Evolutionary conservation across 2,797 vertebrate species (phyloP).

Genomic region (Sciurus vulgaris): DNA sequence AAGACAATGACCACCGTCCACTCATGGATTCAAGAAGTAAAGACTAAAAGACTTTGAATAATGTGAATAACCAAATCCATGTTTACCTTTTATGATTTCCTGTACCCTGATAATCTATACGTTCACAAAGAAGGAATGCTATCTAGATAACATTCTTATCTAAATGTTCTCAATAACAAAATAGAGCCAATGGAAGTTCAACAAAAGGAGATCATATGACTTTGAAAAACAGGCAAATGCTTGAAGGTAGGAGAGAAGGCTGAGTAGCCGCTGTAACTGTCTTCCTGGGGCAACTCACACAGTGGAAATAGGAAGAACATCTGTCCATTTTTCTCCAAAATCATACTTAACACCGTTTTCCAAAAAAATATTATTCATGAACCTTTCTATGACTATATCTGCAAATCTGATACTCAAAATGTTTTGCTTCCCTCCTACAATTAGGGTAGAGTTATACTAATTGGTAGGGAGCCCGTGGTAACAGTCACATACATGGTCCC

Average conservation of each 20-base stretch:
- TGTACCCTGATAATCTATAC: background rate
- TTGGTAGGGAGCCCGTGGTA: background rate
- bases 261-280: background rate
- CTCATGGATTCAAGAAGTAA: background rate
- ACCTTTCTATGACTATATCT: background rate
- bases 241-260: background rate
- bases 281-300: background rate
- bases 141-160: background rate
- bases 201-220: background rate
- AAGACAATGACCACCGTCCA: background rate
- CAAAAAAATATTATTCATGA: background rate
- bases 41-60: background rate
- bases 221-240: background rate
- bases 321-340: background rate
- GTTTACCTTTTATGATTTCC: constrained; percentile 20
- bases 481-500: background rate
- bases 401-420: background rate
- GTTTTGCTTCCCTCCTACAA: background rate
- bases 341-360: background rate
- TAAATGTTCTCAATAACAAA: background rate
- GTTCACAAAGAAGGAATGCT: background rate
- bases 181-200: background rate
- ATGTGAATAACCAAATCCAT: constrained; percentile 25
- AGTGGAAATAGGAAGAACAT: background rate
- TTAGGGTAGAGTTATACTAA: background rate